Percentiles rank a stretch among this genome's conserved stretches.
phyloP scores from a whole-genome alignment of 2,888 invertebrate species.

The Hirtodrosophila histrioides region DNA sequence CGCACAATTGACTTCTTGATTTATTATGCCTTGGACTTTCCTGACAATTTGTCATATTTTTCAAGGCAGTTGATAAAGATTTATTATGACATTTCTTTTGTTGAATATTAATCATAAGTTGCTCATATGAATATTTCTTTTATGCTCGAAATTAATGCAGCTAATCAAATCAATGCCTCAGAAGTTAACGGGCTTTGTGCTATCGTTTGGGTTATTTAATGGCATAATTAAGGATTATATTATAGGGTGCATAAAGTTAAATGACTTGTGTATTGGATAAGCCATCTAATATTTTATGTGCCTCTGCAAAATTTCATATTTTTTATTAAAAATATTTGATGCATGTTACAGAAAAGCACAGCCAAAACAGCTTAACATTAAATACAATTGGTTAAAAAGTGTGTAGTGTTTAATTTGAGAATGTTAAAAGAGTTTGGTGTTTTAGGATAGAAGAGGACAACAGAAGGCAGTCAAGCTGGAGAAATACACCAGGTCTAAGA shows the following conservation, averaged over 20 bases:
- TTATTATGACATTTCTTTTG: conserved; percentile 80
- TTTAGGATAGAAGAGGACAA: too few relatives aligned
- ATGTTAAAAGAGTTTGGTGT: too few relatives aligned
- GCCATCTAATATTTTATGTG: not conserved
- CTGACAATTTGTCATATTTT: conserved; percentile 74
- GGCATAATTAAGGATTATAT: conserved; percentile 46
- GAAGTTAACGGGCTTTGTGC: conserved; percentile 28
- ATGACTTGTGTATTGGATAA: conserved; percentile 8
- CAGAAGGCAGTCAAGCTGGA: too few relatives aligned
- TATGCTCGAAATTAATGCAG: conserved; percentile 38
- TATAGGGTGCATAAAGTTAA: conserved; percentile 28
- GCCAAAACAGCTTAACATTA: too few relatives aligned
- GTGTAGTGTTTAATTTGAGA: too few relatives aligned
- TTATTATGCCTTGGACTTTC: conserved; percentile 61
- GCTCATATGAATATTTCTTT: conserved; percentile 32
- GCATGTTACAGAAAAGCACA: too few relatives aligned
- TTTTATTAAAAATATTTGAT: too few relatives aligned
- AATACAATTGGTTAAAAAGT: too few relatives aligned
- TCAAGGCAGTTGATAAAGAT: conserved; percentile 72
- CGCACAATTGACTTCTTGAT: conserved; percentile 73
- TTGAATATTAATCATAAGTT: conserved; percentile 54
- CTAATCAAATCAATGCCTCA: conserved; percentile 53
- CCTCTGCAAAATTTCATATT: too few relatives aligned
- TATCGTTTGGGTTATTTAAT: conserved; percentile 27
- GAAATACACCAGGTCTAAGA: too few relatives aligned